Evolutionary conservation across 2,888 invertebrate genomes (phyloP).

Genomic region (Neria commutata): DNA sequence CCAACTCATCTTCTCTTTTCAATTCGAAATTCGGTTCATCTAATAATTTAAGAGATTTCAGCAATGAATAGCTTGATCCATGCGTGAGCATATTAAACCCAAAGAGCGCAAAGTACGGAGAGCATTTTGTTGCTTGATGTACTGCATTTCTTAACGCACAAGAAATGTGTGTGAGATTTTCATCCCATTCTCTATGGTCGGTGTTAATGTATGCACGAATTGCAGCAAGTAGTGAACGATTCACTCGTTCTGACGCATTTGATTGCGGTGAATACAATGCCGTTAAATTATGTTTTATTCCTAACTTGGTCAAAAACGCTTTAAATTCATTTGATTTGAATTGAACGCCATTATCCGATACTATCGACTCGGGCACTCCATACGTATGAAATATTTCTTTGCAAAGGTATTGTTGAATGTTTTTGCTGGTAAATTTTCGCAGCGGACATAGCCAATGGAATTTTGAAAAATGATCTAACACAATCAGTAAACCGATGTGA

Average conservation of each 20-base stretch:
- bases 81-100: not conserved
- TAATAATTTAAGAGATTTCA: too few relatives aligned
- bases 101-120: not conserved
- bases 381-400: conserved; percentile 33
- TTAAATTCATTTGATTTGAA: conserved; percentile 28
- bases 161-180: not conserved
- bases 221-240: conserved; percentile 42
- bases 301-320: conserved; percentile 20
- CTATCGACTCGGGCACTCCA: conserved; percentile 34
- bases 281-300: conserved; percentile 24
- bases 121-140: not conserved
- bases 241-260: conserved; percentile 46
- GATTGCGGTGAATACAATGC: conserved; percentile 44
- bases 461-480: conserved; percentile 13
- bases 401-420: conserved; percentile 4
- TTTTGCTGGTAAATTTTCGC: conserved; percentile 1
- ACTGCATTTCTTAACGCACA: conserved; percentile 1
- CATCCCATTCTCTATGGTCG: conserved; percentile 9
- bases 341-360: conserved; percentile 38
- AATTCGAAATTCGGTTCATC: too few relatives aligned
- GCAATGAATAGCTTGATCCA: too few relatives aligned
- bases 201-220: conserved; percentile 24
- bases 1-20: too few relatives aligned
- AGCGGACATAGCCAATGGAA: conserved; percentile 8
- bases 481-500: conserved; percentile 7